Base-by-base conservation (phyloP, 2,797 vertebrate species). In the Hydrocynus forskahlii region DNA sequence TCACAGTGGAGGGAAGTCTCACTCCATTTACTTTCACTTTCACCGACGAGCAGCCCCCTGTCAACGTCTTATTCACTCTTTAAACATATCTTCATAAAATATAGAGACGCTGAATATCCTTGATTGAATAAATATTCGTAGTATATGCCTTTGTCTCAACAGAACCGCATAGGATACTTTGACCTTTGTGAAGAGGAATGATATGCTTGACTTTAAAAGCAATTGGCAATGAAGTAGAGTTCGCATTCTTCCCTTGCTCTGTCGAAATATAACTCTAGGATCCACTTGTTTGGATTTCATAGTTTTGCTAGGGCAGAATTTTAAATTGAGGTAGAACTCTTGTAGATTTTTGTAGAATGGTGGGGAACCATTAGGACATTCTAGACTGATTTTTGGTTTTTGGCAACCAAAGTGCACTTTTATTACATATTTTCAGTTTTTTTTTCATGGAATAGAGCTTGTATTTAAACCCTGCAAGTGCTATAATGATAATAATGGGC, bases 1-100 rank as follows among this genome's bases (percentile, higher is more conserved):
- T 85, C 83, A 72, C 81, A 66, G 23, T 77, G 74, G 79, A 87
- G 68, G 70, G 75, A 85, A 82, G 84, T 85, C 80, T 83, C 74
- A 83, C 68, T 83, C 76, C 81, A 85, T 85, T 87, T 85, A 78
- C 79, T 81, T 83, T 80, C 78, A 81, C 76, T 85, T 85, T 76
- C 67, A 81, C 43, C 72, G 17, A 76, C 75, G 81, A 79, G 75
- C 77, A 72, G 73, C 52, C 43, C 77, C 59, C 29, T 82, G 77
- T 62, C 79, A 82, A 79, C 23, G 77, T 84, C 76, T 48, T 70
- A 80, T 85, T 83, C 80, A 74, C 75, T 79, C 77, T 74, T 80
- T 85, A 82, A 85, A 79, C 72, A 73, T 71, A 48, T 76, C 48
- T 68, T 83, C 70, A 60, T 78, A 83, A 81, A 76, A 85, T 57